phyloP scores from a whole-genome alignment of 2,797 vertebrate genomes.

The Botia kubotai region DNA sequence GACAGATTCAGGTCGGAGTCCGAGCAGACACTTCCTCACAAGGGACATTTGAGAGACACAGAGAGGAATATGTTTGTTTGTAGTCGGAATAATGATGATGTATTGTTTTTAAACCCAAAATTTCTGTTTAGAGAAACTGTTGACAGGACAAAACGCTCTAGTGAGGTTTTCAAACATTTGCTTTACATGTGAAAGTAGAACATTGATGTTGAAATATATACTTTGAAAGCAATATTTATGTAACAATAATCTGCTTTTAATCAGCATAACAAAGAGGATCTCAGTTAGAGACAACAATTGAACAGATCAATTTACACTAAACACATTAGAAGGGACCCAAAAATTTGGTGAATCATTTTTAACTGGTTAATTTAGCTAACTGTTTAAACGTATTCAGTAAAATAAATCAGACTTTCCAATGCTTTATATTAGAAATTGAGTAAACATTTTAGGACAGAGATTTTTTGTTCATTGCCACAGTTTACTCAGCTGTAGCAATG shows the following conservation, averaged over 20 bases:
- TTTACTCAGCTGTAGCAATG: no score
- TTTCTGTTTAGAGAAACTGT: slow-evolving; percentile 42
- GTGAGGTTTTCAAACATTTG: slow-evolving; percentile 27
- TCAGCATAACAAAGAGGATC: no score
- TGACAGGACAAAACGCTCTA: slow-evolving; percentile 45
- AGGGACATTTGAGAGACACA: slow-evolving; percentile 44
- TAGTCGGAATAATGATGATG: slow-evolving; percentile 60
- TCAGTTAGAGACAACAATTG: no score
- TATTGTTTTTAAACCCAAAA: slow-evolving; percentile 53
- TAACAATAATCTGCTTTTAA: no score
- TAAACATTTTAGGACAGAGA: neutral
- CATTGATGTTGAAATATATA: neutral
- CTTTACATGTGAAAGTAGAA: slow-evolving; percentile 33
- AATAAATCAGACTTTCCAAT: neutral
- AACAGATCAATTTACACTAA: no score
- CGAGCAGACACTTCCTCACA: slow-evolving; percentile 66
- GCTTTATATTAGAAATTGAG: neutral
- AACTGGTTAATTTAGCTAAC: neutral
- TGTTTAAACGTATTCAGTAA: neutral
- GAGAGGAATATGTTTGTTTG: slow-evolving; percentile 50
- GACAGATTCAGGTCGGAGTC: slow-evolving; percentile 65
- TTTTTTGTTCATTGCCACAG: no score
- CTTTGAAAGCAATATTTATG: neutral
- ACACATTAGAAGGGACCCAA: no score
- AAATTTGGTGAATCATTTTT: neutral